Conservation (phyloP, 2,113 vertebrate species). For the Tenebrosternarchus preto region DNA sequence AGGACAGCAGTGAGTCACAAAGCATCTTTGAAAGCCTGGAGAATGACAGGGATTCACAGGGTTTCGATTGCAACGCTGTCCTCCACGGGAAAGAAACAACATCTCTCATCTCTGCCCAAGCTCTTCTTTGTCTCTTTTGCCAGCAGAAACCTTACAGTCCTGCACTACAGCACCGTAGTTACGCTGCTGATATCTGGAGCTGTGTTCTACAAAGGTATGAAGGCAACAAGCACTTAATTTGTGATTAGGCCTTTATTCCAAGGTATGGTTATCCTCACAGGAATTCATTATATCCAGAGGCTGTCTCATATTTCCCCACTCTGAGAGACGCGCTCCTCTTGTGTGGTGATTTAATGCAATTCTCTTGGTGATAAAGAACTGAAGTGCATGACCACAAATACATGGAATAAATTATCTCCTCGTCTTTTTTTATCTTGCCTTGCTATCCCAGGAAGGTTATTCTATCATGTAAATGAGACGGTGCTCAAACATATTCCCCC, state of each 20-base stretch:
- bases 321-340: conserved; percentile 74
- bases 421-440: conserved; percentile 54
- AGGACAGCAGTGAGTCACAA: conserved; percentile 42
- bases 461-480: conserved; percentile 79
- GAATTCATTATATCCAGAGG: conserved; percentile 83
- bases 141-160: conserved; percentile 50
- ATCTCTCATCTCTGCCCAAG: conserved; percentile 59
- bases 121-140: conserved; percentile 53
- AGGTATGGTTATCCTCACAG: conserved; percentile 79
- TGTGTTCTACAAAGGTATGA: conserved; percentile 74
- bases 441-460: conserved; percentile 67
- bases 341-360: conserved; percentile 81
- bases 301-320: conserved; percentile 72
- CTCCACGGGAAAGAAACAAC: conserved; percentile 2
- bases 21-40: conserved; percentile 52
- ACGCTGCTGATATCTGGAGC: conserved; percentile 59
- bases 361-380: conserved; percentile 81
- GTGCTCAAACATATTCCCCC: conserved; percentile 64
- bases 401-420: conserved; percentile 77
- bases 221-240: conserved; percentile 80
- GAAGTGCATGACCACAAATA: conserved; percentile 82
- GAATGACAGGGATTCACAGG: conserved; percentile 10
- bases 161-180: conserved; percentile 21
- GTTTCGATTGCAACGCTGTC: neutral
- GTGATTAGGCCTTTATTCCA: conserved; percentile 81